These are phyloP conservation scores for Myotis vivesi DNA, from an alignment of 2,797 vertebrate species.

Conservation along the genomic window DNA sequence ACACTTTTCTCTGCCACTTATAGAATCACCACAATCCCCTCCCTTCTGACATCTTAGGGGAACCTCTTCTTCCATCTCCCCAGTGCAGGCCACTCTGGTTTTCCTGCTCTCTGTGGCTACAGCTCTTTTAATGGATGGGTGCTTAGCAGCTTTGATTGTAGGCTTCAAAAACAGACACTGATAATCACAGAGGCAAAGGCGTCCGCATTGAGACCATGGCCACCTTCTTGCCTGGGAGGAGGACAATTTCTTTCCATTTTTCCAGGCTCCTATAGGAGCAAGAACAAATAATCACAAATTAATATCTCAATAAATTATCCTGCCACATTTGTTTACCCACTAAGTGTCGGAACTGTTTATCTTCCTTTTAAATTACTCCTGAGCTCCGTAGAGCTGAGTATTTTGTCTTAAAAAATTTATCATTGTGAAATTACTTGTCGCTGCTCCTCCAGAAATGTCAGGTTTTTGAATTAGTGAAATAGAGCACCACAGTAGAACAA, in stretches of 20 bases:
- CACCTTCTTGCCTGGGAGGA: neutral
- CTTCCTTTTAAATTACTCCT: slow-evolving; percentile 55
- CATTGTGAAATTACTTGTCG: slow-evolving; percentile 19
- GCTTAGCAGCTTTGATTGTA: neutral
- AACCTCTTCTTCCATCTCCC: neutral
- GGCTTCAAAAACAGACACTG: neutral
- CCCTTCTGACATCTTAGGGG: neutral
- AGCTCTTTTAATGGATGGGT: neutral
- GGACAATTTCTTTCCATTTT: neutral
- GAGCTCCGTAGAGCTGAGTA: neutral
- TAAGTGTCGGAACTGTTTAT: slow-evolving; percentile 43
- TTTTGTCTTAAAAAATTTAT: slow-evolving; percentile 49
- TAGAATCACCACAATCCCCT: neutral
- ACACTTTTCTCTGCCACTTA: no score
- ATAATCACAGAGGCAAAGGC: neutral
- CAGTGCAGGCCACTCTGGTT: neutral
- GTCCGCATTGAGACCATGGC: neutral
- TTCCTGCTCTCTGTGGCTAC: neutral
- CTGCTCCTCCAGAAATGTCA: slow-evolving; percentile 25
- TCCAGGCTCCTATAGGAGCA: neutral
- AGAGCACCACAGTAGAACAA: neutral
- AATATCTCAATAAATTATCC: slow-evolving; percentile 54
- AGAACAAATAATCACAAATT: slow-evolving; percentile 16
- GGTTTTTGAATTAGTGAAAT: neutral
- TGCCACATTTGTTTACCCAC: slow-evolving; percentile 45